phyloP scores from a whole-genome alignment of 2,888 invertebrate species.

The Gymnocheta viridis region DNA sequence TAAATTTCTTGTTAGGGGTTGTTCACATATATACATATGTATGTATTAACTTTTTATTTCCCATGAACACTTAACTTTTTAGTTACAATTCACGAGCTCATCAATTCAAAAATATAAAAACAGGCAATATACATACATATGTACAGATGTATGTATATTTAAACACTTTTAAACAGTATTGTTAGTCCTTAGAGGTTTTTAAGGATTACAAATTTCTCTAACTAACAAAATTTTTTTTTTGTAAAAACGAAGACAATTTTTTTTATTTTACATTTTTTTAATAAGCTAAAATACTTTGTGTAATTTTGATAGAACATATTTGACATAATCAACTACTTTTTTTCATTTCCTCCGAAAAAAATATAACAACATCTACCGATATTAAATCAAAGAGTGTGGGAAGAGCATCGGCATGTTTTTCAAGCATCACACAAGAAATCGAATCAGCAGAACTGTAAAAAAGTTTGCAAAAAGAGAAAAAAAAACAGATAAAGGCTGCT shows the following conservation, averaged over 20 bases:
- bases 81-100: too few relatives aligned
- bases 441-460: not conserved
- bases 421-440: slow-evolving; percentile 10
- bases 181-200: not conserved
- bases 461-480: not conserved
- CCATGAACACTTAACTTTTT: too few relatives aligned
- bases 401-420: slow-evolving; percentile 30
- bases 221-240: not conserved
- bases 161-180: too few relatives aligned
- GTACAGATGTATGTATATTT: not conserved
- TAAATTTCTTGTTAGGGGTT: too few relatives aligned
- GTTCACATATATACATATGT: too few relatives aligned
- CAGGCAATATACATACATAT: slow-evolving; percentile 1
- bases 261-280: not conserved
- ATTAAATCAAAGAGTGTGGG: slow-evolving; percentile 43
- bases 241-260: not conserved
- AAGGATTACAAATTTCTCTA: not conserved
- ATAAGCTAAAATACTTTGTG: slow-evolving; percentile 28
- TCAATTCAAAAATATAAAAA: too few relatives aligned
- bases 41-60: too few relatives aligned
- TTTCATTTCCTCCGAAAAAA: not conserved
- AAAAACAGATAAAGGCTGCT: slow-evolving; percentile 21
- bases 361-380: slow-evolving; percentile 7
- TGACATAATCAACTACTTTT: slow-evolving; percentile 43
- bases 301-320: slow-evolving; percentile 41